phyloP scores from a whole-genome alignment of 2,888 invertebrate species.

The Drosophila kambysellisi region DNA sequence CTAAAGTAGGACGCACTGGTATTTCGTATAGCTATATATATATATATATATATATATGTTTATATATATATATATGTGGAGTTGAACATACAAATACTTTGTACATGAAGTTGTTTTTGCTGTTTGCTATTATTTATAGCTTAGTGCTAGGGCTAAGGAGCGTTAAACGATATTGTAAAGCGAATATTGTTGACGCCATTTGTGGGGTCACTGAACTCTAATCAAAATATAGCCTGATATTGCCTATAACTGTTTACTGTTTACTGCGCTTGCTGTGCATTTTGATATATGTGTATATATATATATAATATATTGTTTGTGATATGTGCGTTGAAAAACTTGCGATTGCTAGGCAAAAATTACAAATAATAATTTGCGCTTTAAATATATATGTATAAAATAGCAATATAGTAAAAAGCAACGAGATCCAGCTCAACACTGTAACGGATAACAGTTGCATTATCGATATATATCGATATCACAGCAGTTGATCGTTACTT shows the following conservation, averaged over 20 bases:
- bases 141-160: slow-evolving; percentile 60
- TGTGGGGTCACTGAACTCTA: slow-evolving; percentile 49
- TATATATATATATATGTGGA: slow-evolving; percentile 49
- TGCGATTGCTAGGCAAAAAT: slow-evolving; percentile 65
- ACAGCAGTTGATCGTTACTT: neutral
- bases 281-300: neutral
- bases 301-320: slow-evolving; percentile 49
- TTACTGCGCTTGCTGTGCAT: slow-evolving; percentile 51
- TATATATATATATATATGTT: slow-evolving; percentile 26
- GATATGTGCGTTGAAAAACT: slow-evolving; percentile 62
- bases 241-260: slow-evolving; percentile 2
- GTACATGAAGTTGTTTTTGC: slow-evolving; percentile 64
- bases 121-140: slow-evolving; percentile 33
- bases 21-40: slow-evolving; percentile 31
- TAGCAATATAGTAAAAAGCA: neutral
- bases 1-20: slow-evolving; percentile 75
- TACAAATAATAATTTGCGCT: slow-evolving; percentile 12
- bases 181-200: slow-evolving; percentile 5
- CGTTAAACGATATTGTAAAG: slow-evolving; percentile 61
- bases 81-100: slow-evolving; percentile 73
- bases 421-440: slow-evolving; percentile 71
- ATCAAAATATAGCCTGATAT: slow-evolving; percentile 32
- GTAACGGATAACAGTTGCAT: neutral
- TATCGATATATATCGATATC: neutral
- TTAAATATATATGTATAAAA: neutral